Base-by-base conservation (phyloP, 35 echinoderm and acorn worm species). In the Acanthaster planci region DNA sequence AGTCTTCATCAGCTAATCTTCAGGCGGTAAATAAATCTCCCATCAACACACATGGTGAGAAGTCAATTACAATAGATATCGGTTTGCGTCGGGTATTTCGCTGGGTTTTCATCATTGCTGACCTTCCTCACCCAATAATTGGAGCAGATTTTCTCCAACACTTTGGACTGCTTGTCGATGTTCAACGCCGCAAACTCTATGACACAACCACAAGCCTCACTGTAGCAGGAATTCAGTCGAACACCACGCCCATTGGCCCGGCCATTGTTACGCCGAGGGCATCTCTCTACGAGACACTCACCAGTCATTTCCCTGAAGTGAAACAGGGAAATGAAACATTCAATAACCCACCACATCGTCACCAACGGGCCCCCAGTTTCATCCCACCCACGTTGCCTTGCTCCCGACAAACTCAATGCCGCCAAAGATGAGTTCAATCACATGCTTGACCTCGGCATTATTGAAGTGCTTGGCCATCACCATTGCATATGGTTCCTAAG, bases 391-490 rank as follows among this genome's bases (percentile, higher is more conserved):
- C n/a, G n/a, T n/a, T n/a, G n/a, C n/a, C n/a, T n/a, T n/a, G 60
- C 81, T 12, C 31, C 44, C 8, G 87, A 59, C 17, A 57, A 64
- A n/a, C n/a, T n/a, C n/a, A n/a, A n/a, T n/a, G n/a, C n/a, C n/a
- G n/a, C n/a, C n/a, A n/a, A n/a, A n/a, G n/a, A n/a, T n/a, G n/a
- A n/a, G n/a, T n/a, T n/a, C n/a, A n/a, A n/a, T n/a, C n/a, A n/a
- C 16, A 88, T 88, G 86, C 55, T 88, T 18, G 78, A 89, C 2
- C 44, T 89, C 0, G 76, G 76, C 19, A 87, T 87, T 30, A 87
- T 87, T 19, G 31, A 37, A 30, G 86, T 54, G 18, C 1, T 17
- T n/a, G n/a, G n/a, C n/a, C n/a, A n/a, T n/a, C n/a, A n/a, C n/a
- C n/a, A n/a, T n/a, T n/a, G n/a, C n/a, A n/a, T n/a, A n/a, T n/a